phyloP scores from a whole-genome alignment of 1,140 invertebrate genomes.

The Drosophila nannoptera region DNA sequence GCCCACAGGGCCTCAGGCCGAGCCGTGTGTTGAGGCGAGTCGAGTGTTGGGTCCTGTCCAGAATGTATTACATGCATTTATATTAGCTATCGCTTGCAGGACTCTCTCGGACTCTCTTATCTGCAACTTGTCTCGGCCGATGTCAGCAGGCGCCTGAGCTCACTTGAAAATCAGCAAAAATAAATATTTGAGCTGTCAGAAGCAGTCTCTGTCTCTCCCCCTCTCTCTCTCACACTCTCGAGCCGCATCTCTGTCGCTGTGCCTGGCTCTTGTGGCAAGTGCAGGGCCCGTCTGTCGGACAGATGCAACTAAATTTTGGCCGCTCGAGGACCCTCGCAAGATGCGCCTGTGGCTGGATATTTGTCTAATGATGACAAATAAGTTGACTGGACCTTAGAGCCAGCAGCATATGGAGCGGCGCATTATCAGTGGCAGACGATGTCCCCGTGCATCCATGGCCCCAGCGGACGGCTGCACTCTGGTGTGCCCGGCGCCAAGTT shows the following conservation, averaged over 20 bases:
- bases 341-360: conserved; percentile 43
- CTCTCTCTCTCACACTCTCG: too few relatives aligned
- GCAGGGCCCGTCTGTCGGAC: conserved; percentile 22
- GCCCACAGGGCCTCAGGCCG: conserved; percentile 16
- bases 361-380: conserved; percentile 65
- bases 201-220: conserved; percentile 12
- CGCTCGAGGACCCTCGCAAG: conserved; percentile 38
- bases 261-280: conserved; percentile 7
- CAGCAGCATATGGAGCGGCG: conserved; percentile 15
- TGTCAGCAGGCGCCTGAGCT: conserved; percentile 43
- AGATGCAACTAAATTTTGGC: conserved; percentile 44
- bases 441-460: conserved; percentile 28
- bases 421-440: conserved; percentile 57
- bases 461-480: conserved; percentile 12
- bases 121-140: conserved; percentile 34
- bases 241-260: too few relatives aligned
- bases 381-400: conserved; percentile 19
- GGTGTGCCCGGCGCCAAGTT: conserved; percentile 45
- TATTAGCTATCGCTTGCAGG: conserved; percentile 62
- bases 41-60: conserved; percentile 23
- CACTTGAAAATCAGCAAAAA: conserved; percentile 68
- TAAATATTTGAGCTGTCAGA: conserved; percentile 65
- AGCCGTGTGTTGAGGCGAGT: conserved; percentile 7
- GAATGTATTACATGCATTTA: conserved; percentile 61
- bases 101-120: conserved; percentile 36